Evolutionary conservation across 2,888 invertebrate species (phyloP).

Genomic region (Gonocerus acuteangulatus): DNA sequence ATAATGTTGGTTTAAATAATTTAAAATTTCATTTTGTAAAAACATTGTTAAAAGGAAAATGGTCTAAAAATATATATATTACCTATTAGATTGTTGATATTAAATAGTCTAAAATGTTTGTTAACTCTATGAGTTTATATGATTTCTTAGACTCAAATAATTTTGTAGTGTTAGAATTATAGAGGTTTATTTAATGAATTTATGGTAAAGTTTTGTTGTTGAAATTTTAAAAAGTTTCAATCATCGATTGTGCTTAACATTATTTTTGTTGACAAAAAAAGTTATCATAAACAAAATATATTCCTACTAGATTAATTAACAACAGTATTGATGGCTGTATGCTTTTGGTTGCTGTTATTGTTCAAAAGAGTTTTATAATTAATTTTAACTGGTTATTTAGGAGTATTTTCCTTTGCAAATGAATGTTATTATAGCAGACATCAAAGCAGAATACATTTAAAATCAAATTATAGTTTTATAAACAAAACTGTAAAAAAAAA

Average conservation of each 20-base stretch:
- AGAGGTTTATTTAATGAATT: background rate
- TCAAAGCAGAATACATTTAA: constrained; percentile 5
- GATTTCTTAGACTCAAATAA: background rate
- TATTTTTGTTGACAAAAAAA: background rate
- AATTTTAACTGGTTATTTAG: background rate
- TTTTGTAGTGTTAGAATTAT: background rate
- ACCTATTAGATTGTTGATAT: constrained; percentile 10
- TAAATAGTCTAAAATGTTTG: constrained; percentile 17
- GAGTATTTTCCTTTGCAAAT: constrained; percentile 4
- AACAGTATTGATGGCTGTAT: constrained; percentile 25
- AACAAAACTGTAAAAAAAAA: background rate
- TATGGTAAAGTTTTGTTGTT: background rate
- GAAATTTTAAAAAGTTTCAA: no score
- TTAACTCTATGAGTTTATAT: constrained; percentile 2
- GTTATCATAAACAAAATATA: constrained; percentile 4
- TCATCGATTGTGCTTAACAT: no score
- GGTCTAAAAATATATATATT: constrained; percentile 19
- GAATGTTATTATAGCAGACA: constrained; percentile 7
- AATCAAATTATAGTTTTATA: constrained; percentile 22
- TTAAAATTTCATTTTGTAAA: background rate
- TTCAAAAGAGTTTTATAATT: constrained; percentile 15
- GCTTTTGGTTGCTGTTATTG: constrained; percentile 21
- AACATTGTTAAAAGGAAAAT: constrained; percentile 7
- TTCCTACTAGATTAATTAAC: constrained; percentile 15
- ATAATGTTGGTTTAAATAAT: constrained; percentile 11